phyloP scores from a whole-genome alignment of 2,113 vertebrate genomes.

The Vidua chalybeata region DNA sequence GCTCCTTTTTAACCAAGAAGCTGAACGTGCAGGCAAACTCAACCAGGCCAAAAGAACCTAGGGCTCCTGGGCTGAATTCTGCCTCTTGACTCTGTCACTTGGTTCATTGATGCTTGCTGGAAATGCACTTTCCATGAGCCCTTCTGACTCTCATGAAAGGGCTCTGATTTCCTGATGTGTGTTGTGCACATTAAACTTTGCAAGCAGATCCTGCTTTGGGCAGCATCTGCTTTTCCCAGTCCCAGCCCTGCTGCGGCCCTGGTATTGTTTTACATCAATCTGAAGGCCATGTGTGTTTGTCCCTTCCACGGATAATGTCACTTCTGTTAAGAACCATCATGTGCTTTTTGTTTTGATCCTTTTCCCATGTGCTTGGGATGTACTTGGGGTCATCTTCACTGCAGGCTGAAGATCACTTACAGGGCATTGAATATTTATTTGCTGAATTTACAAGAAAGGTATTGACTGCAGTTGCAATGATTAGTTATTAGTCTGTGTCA shows the following conservation, averaged over 20 bases:
- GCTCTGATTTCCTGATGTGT: background rate
- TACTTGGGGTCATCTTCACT: slow-evolving; percentile 29
- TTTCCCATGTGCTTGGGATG: slow-evolving; percentile 50
- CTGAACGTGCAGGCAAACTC: background rate
- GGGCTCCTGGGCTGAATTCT: background rate
- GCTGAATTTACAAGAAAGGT: slow-evolving; percentile 14
- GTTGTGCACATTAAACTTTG: background rate
- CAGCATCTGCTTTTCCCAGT: slow-evolving; percentile 56
- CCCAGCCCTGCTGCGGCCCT: slow-evolving; percentile 13
- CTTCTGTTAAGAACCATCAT: background rate
- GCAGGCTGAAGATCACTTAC: slow-evolving; percentile 41
- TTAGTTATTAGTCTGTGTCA: background rate
- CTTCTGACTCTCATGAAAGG: background rate
- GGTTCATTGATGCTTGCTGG: background rate
- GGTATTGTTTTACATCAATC: slow-evolving; percentile 48
- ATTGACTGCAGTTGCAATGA: background rate
- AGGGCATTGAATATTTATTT: background rate
- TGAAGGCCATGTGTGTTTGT: slow-evolving; percentile 65
- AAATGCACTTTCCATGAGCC: background rate
- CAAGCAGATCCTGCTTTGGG: background rate
- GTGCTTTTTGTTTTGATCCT: slow-evolving; percentile 57
- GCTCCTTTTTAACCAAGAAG: background rate
- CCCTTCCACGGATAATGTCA: background rate
- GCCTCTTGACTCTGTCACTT: background rate
- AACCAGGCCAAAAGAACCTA: background rate